Evolutionary conservation across 2,113 vertebrate genomes (phyloP).

Genomic region (Tragulus kanchil): DNA sequence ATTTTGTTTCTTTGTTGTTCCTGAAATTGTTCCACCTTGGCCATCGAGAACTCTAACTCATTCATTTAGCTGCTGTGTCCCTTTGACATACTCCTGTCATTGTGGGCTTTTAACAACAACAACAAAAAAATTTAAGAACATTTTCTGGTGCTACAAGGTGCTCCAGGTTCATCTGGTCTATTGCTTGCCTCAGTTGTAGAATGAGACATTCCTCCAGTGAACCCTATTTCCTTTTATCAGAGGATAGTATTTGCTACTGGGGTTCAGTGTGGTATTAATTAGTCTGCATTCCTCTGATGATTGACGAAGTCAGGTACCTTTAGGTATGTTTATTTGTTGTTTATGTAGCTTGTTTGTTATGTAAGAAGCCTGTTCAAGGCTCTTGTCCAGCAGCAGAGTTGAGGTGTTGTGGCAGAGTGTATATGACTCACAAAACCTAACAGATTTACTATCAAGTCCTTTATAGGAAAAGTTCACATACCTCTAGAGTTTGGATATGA

Average conservation of each 20-base stretch:
- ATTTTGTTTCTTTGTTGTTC: background rate
- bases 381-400: background rate
- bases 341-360: background rate
- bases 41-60: background rate
- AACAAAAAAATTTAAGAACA: background rate
- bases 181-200: background rate
- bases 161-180: background rate
- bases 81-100: background rate
- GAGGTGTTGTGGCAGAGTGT: background rate
- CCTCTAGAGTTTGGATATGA: background rate
- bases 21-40: background rate
- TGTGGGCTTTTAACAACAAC: background rate
- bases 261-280: background rate
- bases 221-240: background rate
- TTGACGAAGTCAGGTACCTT: background rate
- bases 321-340: background rate
- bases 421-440: background rate
- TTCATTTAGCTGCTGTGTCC: background rate
- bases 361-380: background rate
- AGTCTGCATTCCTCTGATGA: background rate
- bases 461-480: background rate
- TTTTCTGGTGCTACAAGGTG: background rate
- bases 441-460: background rate
- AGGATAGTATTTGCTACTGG: background rate
- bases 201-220: slow-evolving; percentile 24